phyloP scores from a whole-genome alignment of 2,113 vertebrate species.

The Sus scrofa region DNA sequence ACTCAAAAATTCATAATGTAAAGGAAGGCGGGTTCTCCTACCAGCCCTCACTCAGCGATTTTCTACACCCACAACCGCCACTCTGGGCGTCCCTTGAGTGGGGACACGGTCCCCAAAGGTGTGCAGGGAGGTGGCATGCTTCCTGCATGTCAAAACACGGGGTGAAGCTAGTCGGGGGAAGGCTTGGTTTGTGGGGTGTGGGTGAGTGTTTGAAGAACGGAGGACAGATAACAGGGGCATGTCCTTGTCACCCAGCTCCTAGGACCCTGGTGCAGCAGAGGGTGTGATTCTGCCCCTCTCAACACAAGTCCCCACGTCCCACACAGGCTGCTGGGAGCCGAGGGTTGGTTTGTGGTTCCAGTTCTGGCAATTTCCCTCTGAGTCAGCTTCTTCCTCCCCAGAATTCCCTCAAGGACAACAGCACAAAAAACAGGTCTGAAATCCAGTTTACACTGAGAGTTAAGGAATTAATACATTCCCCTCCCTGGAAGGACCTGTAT shows the following conservation, averaged over 20 bases:
- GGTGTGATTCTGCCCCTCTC: background rate
- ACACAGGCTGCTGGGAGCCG: too few species aligned
- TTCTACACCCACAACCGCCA: background rate
- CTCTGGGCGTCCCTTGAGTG: background rate
- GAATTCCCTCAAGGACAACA: background rate
- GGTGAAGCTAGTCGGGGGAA: too few species aligned
- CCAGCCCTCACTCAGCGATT: background rate
- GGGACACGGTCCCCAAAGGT: too few species aligned
- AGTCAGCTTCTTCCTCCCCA: background rate
- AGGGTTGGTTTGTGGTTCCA: background rate
- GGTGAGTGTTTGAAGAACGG: background rate
- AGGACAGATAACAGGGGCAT: background rate
- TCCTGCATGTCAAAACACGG: background rate
- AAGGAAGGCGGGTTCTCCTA: background rate
- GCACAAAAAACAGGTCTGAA: background rate
- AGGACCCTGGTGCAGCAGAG: background rate
- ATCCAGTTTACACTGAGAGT: background rate
- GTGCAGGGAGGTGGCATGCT: too few species aligned
- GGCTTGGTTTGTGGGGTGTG: background rate
- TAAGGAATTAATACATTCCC: background rate
- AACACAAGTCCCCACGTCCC: background rate
- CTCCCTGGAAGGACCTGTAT: background rate
- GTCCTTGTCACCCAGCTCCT: background rate
- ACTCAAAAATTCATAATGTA: slow-evolving; percentile 54
- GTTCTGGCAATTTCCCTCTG: background rate